A percentile compares a stretch with the other conserved stretches of the same genome.
These are phyloP conservation scores for Tipula confusa DNA, from an alignment of 2,888 invertebrate genomes.

Conservation along the genomic window DNA sequence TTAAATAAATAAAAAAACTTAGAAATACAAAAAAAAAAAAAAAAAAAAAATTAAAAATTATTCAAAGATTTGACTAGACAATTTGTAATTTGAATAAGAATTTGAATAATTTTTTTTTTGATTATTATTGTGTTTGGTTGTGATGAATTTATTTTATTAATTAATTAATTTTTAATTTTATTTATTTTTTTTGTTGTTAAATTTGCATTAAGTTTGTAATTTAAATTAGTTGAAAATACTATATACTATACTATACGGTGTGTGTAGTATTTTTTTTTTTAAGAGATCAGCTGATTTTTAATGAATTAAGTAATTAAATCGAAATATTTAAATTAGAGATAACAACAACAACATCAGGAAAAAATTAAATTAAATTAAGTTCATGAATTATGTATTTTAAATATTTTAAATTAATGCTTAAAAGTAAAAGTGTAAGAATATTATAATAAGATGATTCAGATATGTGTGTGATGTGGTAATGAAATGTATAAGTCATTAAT, in stretches of 20 bases:
- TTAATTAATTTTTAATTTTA: background rate
- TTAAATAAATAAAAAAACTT: background rate
- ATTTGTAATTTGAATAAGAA: slow-evolving; percentile 25
- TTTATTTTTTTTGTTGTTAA: background rate
- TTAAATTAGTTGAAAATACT: background rate
- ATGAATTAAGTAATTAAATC: slow-evolving; percentile 12
- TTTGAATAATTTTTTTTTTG: background rate
- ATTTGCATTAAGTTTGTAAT: slow-evolving; percentile 12
- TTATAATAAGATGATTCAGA: background rate
- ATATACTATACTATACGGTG: background rate
- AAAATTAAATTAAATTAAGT: background rate
- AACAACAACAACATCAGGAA: background rate
- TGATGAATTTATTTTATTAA: slow-evolving; percentile 3
- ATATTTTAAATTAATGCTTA: background rate
- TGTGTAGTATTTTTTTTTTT: background rate
- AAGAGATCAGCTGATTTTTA: background rate
- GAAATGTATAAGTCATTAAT: background rate
- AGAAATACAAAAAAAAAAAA: background rate
- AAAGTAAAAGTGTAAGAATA: slow-evolving; percentile 4
- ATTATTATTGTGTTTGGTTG: background rate
- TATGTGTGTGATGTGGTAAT: background rate
- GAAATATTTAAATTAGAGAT: background rate
- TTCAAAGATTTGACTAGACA: slow-evolving; percentile 25
- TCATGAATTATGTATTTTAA: slow-evolving; percentile 16
- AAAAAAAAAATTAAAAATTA: too few relatives aligned